Evolutionary conservation across 2,797 vertebrate genomes (phyloP).

Genomic region (Aselliscus stoliczkanus): DNA sequence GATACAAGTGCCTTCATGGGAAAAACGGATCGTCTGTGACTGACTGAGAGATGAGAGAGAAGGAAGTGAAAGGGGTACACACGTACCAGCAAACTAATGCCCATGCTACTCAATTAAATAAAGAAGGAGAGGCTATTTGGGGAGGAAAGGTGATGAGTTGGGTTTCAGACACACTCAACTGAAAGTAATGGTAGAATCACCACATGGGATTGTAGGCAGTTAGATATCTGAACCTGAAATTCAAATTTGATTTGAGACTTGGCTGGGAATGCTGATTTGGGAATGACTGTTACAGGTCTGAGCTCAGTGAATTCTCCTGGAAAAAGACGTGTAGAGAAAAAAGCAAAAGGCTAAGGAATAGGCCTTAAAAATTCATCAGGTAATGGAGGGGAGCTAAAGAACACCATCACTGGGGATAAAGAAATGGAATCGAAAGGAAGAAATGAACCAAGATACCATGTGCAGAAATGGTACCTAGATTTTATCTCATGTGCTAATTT

Average conservation of each 20-base stretch:
- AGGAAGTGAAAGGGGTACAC: constrained; percentile 21
- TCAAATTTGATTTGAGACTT: constrained; percentile 37
- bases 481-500: not conserved
- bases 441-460: not conserved
- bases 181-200: not conserved
- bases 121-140: constrained; percentile 1
- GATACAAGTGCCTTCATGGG: not conserved
- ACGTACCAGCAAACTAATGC: constrained; percentile 17
- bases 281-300: constrained; percentile 1
- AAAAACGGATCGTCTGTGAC: not conserved
- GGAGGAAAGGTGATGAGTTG: constrained; percentile 35
- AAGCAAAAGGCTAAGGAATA: not conserved
- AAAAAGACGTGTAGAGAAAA: not conserved
- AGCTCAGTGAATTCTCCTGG: constrained; percentile 10
- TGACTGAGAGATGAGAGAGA: not conserved
- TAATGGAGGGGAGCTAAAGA: not conserved
- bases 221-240: constrained; percentile 44
- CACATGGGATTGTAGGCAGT: constrained; percentile 12
- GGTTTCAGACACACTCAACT: not conserved
- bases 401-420: constrained; percentile 11
- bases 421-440: constrained; percentile 25
- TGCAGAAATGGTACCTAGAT: not conserved
- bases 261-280: constrained; percentile 36
- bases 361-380: constrained; percentile 14
- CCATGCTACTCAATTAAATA: constrained; percentile 25